Conservation (phyloP, 2,888 invertebrate species). For the Sylvicola cinctus region DNA sequence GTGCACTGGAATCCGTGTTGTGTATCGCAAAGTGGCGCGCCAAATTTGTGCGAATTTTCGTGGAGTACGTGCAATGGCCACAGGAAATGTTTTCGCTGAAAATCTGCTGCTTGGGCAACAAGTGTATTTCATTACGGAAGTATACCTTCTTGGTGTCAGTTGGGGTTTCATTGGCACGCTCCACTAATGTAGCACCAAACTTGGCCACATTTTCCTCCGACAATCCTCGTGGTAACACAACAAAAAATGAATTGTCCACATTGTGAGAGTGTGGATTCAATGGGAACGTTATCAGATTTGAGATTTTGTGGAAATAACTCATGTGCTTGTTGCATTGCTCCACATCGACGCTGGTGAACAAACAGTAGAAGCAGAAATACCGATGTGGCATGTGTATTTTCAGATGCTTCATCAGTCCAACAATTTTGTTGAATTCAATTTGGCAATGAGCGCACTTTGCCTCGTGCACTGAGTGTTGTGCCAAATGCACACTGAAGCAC, state of each 20-base stretch:
- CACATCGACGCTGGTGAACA: slow-evolving; percentile 17
- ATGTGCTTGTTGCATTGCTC: slow-evolving; percentile 27
- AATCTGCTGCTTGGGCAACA: slow-evolving; percentile 42
- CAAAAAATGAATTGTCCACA: slow-evolving; percentile 27
- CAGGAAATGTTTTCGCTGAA: slow-evolving; percentile 39
- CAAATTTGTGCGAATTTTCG: slow-evolving; percentile 51
- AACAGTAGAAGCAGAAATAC: slow-evolving; percentile 38
- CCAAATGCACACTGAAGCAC: slow-evolving; percentile 25
- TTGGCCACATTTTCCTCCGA: slow-evolving; percentile 10
- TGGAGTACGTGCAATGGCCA: slow-evolving; percentile 42
- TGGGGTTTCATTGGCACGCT: slow-evolving; percentile 6
- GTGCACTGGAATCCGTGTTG: slow-evolving; percentile 31
- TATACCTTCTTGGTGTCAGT: slow-evolving; percentile 18
- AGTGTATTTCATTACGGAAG: slow-evolving; percentile 38
- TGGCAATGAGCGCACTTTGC: slow-evolving; percentile 30
- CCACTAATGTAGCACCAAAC: slow-evolving; percentile 14
- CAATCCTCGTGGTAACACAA: slow-evolving; percentile 23
- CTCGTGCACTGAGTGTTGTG: slow-evolving; percentile 13
- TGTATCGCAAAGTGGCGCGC: slow-evolving; percentile 48
- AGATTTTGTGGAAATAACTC: slow-evolving; percentile 28
- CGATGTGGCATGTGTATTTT: slow-evolving; percentile 34
- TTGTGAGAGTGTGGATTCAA: slow-evolving; percentile 27
- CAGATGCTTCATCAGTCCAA: slow-evolving; percentile 33
- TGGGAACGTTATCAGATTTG: slow-evolving; percentile 23
- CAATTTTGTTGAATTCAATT: slow-evolving; percentile 24